These are phyloP conservation scores for Hippopotamyrus pictus DNA, from an alignment of 2,797 vertebrate genomes.

Conservation along the genomic window DNA sequence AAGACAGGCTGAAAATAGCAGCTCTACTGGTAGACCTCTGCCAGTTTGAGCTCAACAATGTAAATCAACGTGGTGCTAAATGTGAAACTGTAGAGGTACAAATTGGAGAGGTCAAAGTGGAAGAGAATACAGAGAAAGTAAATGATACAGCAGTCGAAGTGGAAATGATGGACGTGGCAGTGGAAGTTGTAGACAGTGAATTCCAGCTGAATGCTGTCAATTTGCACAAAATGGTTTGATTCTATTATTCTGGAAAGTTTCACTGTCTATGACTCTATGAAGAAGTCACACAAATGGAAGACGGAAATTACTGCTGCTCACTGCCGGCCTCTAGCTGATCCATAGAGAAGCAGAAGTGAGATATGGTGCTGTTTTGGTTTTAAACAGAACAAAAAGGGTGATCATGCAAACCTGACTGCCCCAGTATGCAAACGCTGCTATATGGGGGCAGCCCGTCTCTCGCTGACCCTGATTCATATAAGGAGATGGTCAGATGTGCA, in stretches of 20 bases:
- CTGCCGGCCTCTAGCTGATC: background rate
- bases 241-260: background rate
- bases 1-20: background rate
- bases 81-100: background rate
- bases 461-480: background rate
- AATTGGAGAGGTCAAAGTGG: background rate
- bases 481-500: background rate
- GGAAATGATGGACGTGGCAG: too few species aligned
- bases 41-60: background rate
- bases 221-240: background rate
- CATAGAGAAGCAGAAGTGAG: background rate
- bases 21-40: background rate
- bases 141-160: too few species aligned
- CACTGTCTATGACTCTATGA: background rate
- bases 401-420: background rate
- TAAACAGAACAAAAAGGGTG: background rate
- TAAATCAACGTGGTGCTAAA: background rate
- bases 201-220: too few species aligned
- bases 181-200: too few species aligned
- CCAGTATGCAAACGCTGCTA: background rate
- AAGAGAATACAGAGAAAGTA: background rate
- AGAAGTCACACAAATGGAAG: background rate
- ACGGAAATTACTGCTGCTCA: background rate
- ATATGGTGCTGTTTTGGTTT: background rate
- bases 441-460: background rate